Base-by-base conservation (phyloP, 1,140 invertebrate species). In the Leptestheria dahalacensis region DNA sequence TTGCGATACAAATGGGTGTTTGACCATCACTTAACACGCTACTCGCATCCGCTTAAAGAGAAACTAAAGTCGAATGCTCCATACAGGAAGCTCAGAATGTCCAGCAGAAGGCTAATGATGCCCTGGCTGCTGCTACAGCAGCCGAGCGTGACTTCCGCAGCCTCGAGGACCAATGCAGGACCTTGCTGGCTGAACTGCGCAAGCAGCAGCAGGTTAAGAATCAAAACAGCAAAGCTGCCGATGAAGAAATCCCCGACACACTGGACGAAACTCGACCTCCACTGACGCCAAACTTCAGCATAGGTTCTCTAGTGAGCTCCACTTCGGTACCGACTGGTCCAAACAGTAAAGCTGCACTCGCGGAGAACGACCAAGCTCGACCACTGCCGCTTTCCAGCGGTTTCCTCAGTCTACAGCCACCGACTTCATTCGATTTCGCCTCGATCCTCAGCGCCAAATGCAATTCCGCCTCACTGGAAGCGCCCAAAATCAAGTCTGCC, bases 361-460 rank as follows among this genome's bases (percentile, higher is more conserved):
- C n/a, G n/a, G n/a, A n/a, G n/a, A n/a, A n/a, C n/a, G n/a, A n/a
- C n/a, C n/a, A n/a, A n/a, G n/a, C n/a, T 49, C 21, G 33, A 53
- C 51, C 51, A 20, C 28, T 49, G 58, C 49, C 58, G 25, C n/a
- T 50, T 28, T 29, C 18, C 48, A 52, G 28, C 58, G 21, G 25
- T 51, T 51, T 49, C 49, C 9, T 29, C 21, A 28, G 20, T 50
- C 15, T 18, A 51, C 23, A 53, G 49, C 26, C 33, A 41, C 58
- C 58, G 29, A 60, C 49, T 12, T 33, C 53, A 26, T 60, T 60
- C 50, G 58, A 60, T 60, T 60, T 60, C 51, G 58, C 58, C 46
- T 33, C 28, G 48, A 48, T 56, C 1, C 41, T 60, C 24, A 51
- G 28, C 25, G 24, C 58, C 26, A 55, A 55, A 55, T 41, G 25